Evolutionary conservation across 2,888 invertebrate genomes (phyloP).

Genomic region (Clitarchus hookeri): DNA sequence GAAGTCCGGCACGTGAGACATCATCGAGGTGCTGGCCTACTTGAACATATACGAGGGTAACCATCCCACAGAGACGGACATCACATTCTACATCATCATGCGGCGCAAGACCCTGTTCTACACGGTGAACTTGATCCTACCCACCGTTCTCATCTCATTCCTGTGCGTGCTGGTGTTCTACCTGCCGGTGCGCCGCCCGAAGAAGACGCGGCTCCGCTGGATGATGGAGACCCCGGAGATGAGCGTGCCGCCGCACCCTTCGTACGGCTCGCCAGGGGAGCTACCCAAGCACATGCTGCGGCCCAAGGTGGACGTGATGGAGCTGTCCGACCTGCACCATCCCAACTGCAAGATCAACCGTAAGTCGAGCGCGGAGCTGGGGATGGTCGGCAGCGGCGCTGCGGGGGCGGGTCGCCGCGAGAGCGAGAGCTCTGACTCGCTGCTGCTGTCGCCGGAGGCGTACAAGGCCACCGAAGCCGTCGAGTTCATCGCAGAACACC

Average conservation of each 20-base stretch:
- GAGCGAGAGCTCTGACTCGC: constrained; percentile 89
- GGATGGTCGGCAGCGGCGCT: constrained; percentile 54
- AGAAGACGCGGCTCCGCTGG: constrained; percentile 91
- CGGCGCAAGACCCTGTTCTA: constrained; percentile 98
- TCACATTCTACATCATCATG: constrained; percentile 95
- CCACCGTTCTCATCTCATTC: constrained; percentile 98
- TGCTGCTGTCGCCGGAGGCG: constrained; percentile 89
- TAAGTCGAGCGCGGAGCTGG: constrained; percentile 69
- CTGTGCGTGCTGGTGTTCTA: constrained; percentile 98
- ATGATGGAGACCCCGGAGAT: constrained; percentile 97
- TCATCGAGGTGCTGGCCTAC: constrained; percentile 93
- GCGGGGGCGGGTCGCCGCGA: constrained; percentile 76
- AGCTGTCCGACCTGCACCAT: constrained; percentile 91
- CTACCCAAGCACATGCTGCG: constrained; percentile 76
- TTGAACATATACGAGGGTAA: constrained; percentile 82
- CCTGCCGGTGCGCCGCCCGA: constrained; percentile 96
- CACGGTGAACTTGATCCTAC: constrained; percentile 98
- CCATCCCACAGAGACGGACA: constrained; percentile 91
- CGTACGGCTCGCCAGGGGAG: constrained; percentile 80
- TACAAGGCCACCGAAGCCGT: constrained; percentile 85
- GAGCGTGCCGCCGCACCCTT: constrained; percentile 83
- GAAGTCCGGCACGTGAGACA: constrained; percentile 99
- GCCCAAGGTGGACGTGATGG: constrained; percentile 91
- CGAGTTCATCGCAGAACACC: constrained; percentile 97
- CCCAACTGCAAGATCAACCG: constrained; percentile 95